These are phyloP conservation scores for Phymatocera aterrima DNA, from an alignment of 2,888 invertebrate genomes.

Conservation along the genomic window DNA sequence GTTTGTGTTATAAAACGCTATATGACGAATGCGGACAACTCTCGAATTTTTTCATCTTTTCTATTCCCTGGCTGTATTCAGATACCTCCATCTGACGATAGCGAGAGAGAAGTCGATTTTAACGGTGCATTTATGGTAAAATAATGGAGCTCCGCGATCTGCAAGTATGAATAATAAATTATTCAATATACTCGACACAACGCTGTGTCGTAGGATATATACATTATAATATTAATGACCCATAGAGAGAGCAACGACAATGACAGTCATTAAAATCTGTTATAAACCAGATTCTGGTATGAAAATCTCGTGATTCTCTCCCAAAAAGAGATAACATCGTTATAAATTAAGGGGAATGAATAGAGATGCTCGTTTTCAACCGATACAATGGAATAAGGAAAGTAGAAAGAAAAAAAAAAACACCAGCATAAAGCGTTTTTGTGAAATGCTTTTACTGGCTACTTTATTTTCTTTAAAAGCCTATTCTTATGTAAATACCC, in stretches of 20 bases:
- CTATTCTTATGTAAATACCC: no score
- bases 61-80: conserved; percentile 20
- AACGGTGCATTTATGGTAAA: conserved; percentile 37
- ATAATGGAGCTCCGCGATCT: neutral
- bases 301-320: neutral
- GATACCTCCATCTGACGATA: neutral
- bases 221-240: conserved; percentile 7
- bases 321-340: neutral
- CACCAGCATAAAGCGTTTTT: no score
- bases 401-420: no score
- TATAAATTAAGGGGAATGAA: neutral
- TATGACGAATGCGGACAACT: neutral
- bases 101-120: neutral
- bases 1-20: neutral
- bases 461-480: no score
- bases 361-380: neutral
- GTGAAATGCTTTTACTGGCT: no score
- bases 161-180: neutral
- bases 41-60: neutral
- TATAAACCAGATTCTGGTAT: neutral
- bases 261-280: conserved; percentile 18
- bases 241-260: neutral
- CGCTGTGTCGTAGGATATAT: neutral
- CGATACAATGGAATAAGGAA: no score
- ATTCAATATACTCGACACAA: conserved; percentile 19